Evolutionary conservation across 2,113 vertebrate species (phyloP).

Genomic region (Jacana jacana): DNA sequence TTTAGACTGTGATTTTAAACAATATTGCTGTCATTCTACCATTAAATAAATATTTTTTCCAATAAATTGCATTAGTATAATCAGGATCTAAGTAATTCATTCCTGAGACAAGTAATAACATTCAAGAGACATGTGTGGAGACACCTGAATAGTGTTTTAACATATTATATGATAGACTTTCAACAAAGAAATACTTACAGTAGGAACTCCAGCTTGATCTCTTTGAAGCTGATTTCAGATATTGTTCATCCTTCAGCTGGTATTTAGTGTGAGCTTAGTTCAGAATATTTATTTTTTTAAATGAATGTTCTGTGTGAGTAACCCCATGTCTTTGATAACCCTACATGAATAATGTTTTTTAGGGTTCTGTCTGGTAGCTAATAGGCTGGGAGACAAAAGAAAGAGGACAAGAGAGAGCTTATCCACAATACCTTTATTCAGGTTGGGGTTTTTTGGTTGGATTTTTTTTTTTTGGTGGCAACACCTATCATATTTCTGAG

Average conservation of each 20-base stretch:
- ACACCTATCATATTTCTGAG: slow-evolving; percentile 34
- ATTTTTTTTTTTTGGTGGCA: slow-evolving; percentile 23
- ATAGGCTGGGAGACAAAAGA: background rate
- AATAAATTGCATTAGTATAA: background rate
- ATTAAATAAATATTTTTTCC: background rate
- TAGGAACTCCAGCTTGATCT: background rate
- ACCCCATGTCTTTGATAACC: background rate
- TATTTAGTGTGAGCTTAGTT: background rate
- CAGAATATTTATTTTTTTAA: background rate
- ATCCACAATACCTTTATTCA: slow-evolving; percentile 36
- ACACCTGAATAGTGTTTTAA: background rate
- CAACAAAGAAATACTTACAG: background rate
- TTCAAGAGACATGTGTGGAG: background rate
- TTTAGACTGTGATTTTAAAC: background rate
- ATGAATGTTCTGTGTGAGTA: background rate
- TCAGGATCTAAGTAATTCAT: background rate
- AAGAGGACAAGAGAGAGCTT: background rate
- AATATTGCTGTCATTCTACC: background rate
- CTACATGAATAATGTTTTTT: slow-evolving; percentile 38
- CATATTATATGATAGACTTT: slow-evolving; percentile 14
- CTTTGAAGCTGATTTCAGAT: slow-evolving; percentile 19
- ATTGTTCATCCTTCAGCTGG: background rate
- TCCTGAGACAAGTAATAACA: background rate
- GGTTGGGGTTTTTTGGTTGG: background rate
- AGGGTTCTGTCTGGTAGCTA: slow-evolving; percentile 40